Conservation (phyloP, 2,113 vertebrate genomes). For the Anhinga anhinga region DNA sequence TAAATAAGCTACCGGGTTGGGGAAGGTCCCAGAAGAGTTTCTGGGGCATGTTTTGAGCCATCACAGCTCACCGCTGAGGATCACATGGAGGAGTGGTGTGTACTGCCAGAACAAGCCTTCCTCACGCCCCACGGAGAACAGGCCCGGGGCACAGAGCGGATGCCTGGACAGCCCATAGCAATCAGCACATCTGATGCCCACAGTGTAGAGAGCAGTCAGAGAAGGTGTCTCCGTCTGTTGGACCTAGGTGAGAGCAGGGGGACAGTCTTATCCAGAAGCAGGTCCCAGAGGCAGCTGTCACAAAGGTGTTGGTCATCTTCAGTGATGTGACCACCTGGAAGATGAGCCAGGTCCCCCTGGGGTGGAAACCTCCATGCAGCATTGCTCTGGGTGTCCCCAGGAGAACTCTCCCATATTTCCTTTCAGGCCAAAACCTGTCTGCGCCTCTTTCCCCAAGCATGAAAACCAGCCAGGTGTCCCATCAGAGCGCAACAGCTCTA, state of each 20-base stretch:
- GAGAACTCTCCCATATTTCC: accelerated
- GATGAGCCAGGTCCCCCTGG: background rate
- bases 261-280: background rate
- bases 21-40: background rate
- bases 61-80: background rate
- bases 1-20: constrained; percentile 47
- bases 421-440: background rate
- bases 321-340: background rate
- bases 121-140: background rate
- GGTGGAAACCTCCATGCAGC: background rate
- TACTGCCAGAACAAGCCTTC: background rate
- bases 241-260: background rate
- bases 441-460: background rate
- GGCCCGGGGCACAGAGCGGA: background rate
- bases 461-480: background rate
- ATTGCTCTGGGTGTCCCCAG: background rate
- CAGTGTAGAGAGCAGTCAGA: background rate
- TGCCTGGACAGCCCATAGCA: accelerated
- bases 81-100: background rate
- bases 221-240: background rate
- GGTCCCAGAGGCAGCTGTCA: background rate
- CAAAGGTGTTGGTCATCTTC: background rate
- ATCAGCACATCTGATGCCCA: background rate
- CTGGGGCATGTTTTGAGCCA: background rate
- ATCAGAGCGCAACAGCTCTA: background rate